Evolutionary conservation across 2,888 invertebrate genomes (phyloP).

Genomic region (Hyalella azteca): DNA sequence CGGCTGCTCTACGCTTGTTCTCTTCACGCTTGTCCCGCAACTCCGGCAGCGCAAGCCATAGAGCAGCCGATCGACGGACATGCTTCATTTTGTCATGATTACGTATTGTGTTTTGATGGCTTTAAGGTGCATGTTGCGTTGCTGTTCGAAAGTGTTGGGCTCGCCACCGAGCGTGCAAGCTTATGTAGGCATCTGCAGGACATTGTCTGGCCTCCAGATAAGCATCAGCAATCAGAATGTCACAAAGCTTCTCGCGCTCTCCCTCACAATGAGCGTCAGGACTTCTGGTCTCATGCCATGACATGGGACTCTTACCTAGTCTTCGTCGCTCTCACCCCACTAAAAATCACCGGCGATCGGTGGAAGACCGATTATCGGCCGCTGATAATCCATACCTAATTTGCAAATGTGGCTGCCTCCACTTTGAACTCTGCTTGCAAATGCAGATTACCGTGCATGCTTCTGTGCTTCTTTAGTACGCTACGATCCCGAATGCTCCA

Average conservation of each 20-base stretch:
- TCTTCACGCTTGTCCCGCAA: too few relatives aligned
- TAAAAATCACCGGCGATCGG: too few relatives aligned
- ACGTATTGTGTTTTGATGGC: slow-evolving; percentile 14
- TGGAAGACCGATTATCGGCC: too few relatives aligned
- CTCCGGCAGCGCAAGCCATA: too few relatives aligned
- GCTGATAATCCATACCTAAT: too few relatives aligned
- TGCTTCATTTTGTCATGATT: slow-evolving; percentile 16
- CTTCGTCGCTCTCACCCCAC: neutral
- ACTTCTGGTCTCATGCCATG: neutral
- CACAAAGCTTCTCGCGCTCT: slow-evolving; percentile 16
- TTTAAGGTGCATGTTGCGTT: slow-evolving; percentile 21
- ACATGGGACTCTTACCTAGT: neutral
- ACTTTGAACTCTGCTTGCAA: too few relatives aligned
- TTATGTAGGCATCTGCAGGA: slow-evolving; percentile 23
- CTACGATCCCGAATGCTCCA: too few relatives aligned
- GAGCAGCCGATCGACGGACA: neutral
- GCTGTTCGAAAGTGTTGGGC: neutral
- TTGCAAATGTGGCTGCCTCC: too few relatives aligned
- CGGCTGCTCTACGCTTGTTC: too few relatives aligned
- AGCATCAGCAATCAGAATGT: slow-evolving; percentile 33
- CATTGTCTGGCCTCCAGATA: slow-evolving; percentile 9
- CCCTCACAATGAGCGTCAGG: slow-evolving; percentile 10
- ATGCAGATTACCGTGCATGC: too few relatives aligned
- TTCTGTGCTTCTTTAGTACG: too few relatives aligned
- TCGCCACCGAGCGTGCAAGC: slow-evolving; percentile 30